Base-by-base conservation (phyloP, 2,113 vertebrate species). In the Gallinago jamesoni region DNA sequence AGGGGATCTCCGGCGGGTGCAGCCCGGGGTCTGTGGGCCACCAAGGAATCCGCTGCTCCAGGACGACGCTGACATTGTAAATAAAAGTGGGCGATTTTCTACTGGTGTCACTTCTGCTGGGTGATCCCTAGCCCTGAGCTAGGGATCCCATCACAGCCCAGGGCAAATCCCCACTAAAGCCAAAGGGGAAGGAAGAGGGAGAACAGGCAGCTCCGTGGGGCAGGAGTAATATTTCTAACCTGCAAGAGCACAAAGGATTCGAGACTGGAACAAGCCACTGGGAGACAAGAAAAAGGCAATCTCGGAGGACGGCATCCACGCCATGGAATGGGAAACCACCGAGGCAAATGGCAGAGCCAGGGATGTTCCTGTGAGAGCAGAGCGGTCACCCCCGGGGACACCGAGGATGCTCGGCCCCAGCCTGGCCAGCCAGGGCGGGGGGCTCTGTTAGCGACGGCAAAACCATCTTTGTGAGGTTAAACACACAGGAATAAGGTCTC, bases 21-120 rank as follows among this genome's bases (percentile, higher is more conserved):
- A 63, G 80, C 4, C 1, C 1, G 2, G 67, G 63, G 80, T 69
- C 68, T 62, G 55, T 19, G 67, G 84, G 84, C 33, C 68, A 80
- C 35, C 11, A 2, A 56, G 48, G 37, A 43, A 33, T 1, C 60
- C 1, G 25, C 50, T 31, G 48, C 45, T 60, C n/a, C 53, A 14
- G 37, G 8, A 31, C 1, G 0, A 23, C 13, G 1, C 55, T 10
- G 23, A 7, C 9, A 9, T 31, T 25, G 4, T 3, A n/a, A 23
- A 35, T 0, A 5, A 74, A n/a, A 33, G 20, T 3, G 43, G 62
- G 60, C 0, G 5, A 37, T 25, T 57, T 25, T 20, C 53, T 18
- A 13, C 45, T 0, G 6, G 16, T 48, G 21, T 8, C 6, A 1
- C 3, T 35, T 35, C 48, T 22, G 53, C 28, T 2, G 5, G 10